Conservation (phyloP, 2,797 vertebrate species). For the Cercopithecus mitis region DNA sequence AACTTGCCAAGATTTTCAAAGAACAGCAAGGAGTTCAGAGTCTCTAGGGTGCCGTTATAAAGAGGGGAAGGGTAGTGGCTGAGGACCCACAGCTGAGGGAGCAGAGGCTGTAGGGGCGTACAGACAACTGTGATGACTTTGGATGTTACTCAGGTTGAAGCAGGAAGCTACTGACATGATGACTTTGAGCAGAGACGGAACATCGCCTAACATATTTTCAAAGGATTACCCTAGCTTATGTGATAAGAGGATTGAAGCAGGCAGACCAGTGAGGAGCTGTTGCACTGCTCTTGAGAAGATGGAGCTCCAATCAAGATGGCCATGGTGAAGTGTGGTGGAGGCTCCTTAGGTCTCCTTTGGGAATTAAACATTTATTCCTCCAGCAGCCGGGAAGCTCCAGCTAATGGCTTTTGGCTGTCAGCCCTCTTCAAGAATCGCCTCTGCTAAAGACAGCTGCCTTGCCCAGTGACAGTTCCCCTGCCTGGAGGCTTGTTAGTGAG, state of each 20-base stretch:
- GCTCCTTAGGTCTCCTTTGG: background rate
- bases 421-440: background rate
- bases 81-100: background rate
- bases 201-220: background rate
- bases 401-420: background rate
- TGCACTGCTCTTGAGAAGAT: background rate
- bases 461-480: no score
- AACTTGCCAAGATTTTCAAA: background rate
- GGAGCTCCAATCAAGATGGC: background rate
- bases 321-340: background rate
- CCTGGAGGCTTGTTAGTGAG: background rate
- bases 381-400: no score
- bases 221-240: background rate
- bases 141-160: background rate
- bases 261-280: no score
- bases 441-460: background rate
- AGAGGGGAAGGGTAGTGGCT: background rate
- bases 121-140: background rate
- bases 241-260: background rate
- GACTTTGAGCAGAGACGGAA: background rate
- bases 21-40: background rate
- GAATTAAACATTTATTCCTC: background rate
- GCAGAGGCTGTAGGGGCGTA: rapidly evolving
- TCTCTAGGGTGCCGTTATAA: background rate
- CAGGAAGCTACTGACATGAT: background rate